Evolutionary conservation across 1,140 invertebrate genomes (phyloP), one percentile per base, ranked within the genome.

Genomic region (Babylonia areolata): DNA sequence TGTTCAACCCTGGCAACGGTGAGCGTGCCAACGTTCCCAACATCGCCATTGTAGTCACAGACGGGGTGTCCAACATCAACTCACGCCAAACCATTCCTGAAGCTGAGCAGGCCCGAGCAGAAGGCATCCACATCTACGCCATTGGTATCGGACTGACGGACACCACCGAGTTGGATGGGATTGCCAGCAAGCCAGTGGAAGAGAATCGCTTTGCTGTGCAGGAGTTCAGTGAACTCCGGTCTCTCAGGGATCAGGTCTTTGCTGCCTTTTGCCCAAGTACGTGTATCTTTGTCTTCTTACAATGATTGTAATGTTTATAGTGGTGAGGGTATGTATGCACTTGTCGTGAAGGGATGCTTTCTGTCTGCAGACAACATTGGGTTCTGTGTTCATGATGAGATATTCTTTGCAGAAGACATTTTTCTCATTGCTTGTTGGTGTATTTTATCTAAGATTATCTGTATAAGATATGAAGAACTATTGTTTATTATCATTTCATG

Each of bases 1-100:
- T 88, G 81, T 89, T 92, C 82, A 89, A 88, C 39, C 2, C 20
- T 23, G 40, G 17, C 15, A 90, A 91, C 87, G 92, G 92, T 20
- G 92, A 92, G 79, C 78, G 90, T 33, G 82, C 87, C 17, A 71
- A 82, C 11, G 87, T 86, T 6, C 64, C 79, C 31, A 91, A 91
- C 58, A 86, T 91, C 33, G 86, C 86, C 40, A 86, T 91, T 46
- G 75, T 91, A 3, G 39, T 91, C 11, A 91, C 91, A 46, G 91
- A 91, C 81, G 91, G 91, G 77, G 86, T 88, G 28, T 88, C 93
- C 0, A 93, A 93, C 86, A 91, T 92, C 71, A 92, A 92, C 82
- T 85, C 90, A 12, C 80, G 89, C n/a, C 87, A 88, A 73, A 93
- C 91, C 12, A 88, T 93, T 58, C 89, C 91, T 37, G 90, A 92